These are phyloP conservation scores for Sarcophilus harrisii DNA, from an alignment of 2,797 vertebrate genomes.

Conservation along the genomic window DNA sequence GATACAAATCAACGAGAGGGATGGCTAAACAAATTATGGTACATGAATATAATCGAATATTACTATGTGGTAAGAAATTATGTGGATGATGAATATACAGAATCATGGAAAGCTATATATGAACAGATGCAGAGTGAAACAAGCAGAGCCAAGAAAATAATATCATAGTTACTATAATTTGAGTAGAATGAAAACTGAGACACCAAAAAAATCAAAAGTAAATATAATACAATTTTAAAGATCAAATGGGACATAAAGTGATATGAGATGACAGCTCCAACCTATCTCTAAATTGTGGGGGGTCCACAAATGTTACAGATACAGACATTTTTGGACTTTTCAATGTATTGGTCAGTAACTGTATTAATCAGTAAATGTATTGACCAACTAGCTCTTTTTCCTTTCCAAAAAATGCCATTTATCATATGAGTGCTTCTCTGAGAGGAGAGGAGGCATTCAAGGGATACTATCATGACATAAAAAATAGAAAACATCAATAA, in stretches of 20 bases:
- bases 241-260: not conserved
- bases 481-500: not conserved
- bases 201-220: not conserved
- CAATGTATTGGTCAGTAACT: not conserved
- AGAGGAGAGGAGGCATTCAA: not conserved
- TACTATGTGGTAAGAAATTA: not conserved
- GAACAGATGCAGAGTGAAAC: not conserved
- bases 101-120: not conserved
- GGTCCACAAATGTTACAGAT: not conserved
- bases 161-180: not conserved
- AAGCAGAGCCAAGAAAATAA: not conserved
- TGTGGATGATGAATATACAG: not conserved
- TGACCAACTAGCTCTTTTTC: not conserved
- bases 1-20: not conserved
- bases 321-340: not conserved
- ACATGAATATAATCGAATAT: not conserved
- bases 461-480: not conserved
- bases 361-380: no score
- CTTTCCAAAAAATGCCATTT: not conserved
- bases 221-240: not conserved
- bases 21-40: constrained; percentile 2
- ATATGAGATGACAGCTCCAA: not conserved
- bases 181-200: not conserved
- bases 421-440: not conserved
- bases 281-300: not conserved